Percentiles rank a stretch among this genome's conserved stretches.
Conservation (phyloP, 1,140 invertebrate genomes). For the Anastrepha obliqua region DNA sequence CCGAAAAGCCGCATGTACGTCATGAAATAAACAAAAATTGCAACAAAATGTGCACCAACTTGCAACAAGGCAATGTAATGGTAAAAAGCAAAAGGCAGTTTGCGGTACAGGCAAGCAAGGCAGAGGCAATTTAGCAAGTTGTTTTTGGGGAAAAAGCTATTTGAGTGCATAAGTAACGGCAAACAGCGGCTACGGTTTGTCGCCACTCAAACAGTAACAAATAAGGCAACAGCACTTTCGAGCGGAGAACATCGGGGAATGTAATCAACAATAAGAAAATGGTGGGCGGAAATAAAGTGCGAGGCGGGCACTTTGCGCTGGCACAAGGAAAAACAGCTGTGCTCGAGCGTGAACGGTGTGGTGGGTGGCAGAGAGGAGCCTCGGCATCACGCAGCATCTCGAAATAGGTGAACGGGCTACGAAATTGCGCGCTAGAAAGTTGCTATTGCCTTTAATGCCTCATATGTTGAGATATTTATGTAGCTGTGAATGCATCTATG, state of each 20-base stretch:
- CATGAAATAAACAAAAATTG: constrained; percentile 41
- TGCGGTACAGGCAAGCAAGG: not conserved
- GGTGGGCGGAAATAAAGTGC: not conserved
- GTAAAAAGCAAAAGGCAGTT: constrained; percentile 18
- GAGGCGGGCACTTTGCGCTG: not conserved
- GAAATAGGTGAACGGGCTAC: not conserved
- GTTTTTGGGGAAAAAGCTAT: not conserved
- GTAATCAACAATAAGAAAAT: not conserved
- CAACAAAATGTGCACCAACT: constrained; percentile 4
- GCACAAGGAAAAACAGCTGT: not conserved
- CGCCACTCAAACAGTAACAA: not conserved
- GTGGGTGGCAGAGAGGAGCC: not conserved
- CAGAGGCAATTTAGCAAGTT: not conserved
- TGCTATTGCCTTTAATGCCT: not conserved
- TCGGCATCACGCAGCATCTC: not conserved
- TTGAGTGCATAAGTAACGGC: constrained; percentile 20
- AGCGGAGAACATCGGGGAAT: not conserved
- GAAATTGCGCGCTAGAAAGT: not conserved
- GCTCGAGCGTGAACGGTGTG: not conserved
- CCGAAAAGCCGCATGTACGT: constrained; percentile 32
- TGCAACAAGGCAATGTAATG: not conserved
- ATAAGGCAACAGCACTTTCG: not conserved
- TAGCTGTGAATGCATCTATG: not conserved
- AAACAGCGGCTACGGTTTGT: constrained; percentile 40
- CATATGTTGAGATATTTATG: not conserved